A percentile compares a stretch with the other conserved stretches of the same genome.
Evolutionary conservation across 2,888 invertebrate genomes (phyloP).

Genomic region (Hyalella azteca): DNA sequence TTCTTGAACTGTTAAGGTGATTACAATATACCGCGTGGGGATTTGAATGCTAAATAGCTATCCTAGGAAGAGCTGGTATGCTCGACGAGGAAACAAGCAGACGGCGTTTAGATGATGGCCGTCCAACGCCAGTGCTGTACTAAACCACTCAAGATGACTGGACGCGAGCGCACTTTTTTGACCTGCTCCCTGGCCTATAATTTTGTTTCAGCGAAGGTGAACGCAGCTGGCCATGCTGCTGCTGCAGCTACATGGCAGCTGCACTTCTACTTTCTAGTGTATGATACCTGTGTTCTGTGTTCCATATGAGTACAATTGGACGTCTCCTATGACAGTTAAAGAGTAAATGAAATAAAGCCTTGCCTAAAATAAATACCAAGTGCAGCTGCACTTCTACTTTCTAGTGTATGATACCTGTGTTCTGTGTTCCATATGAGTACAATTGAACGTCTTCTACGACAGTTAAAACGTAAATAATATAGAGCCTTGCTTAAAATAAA

Average conservation of each 20-base stretch:
- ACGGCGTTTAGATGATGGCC: not conserved
- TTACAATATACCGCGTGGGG: no score
- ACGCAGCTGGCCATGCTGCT: conserved; percentile 22
- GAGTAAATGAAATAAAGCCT: no score
- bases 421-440: no score
- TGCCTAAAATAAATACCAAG: no score
- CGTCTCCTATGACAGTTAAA: no score
- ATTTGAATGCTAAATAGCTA: not conserved
- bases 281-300: no score
- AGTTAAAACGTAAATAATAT: no score
- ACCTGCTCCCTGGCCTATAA: conserved; percentile 4
- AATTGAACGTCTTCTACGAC: no score
- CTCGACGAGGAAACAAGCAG: not conserved
- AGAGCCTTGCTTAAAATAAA: no score
- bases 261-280: conserved; percentile 15
- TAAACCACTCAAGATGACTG: conserved; percentile 9
- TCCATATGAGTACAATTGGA: no score
- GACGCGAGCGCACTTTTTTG: conserved; percentile 25
- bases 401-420: no score
- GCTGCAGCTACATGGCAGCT: not conserved
- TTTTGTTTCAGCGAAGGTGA: conserved; percentile 37
- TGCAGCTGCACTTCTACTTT: conserved; percentile 15
- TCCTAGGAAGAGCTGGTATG: not conserved
- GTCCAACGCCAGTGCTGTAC: conserved; percentile 4
- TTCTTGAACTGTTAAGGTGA: no score